These are phyloP conservation scores for Papilio machaon DNA, from an alignment of 1,140 invertebrate species.

Conservation along the genomic window DNA sequence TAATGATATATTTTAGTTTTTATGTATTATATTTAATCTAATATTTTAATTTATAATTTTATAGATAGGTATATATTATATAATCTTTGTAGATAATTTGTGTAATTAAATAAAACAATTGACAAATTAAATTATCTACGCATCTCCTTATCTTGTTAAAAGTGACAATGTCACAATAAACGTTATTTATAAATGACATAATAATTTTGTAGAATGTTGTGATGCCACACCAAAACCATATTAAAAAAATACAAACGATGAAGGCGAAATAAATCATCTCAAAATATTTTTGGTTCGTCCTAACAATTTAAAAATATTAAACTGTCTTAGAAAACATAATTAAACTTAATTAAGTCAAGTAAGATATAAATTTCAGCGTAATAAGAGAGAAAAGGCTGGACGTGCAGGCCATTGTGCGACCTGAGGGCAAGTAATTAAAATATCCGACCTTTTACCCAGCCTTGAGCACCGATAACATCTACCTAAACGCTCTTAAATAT, in stretches of 20 bases:
- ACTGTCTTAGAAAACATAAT: conserved; percentile 2
- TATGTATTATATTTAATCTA: too few species aligned
- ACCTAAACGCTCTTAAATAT: background rate
- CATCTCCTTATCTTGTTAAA: conserved; percentile 3
- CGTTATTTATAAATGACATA: background rate
- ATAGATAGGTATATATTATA: background rate
- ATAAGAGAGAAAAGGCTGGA: background rate
- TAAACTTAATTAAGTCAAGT: conserved; percentile 17
- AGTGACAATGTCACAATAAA: conserved; percentile 32
- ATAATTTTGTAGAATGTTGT: too few species aligned
- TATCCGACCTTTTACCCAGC: background rate
- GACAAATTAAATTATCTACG: background rate
- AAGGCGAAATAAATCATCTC: too few species aligned
- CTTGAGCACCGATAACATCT: background rate
- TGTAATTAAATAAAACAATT: background rate
- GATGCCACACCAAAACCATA: too few species aligned
- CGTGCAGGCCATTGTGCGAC: background rate
- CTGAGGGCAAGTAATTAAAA: conserved; percentile 14
- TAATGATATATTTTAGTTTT: too few species aligned
- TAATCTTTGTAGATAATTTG: background rate
- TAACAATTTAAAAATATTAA: background rate
- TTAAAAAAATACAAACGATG: too few species aligned
- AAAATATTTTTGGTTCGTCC: too few species aligned
- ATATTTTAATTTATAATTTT: too few species aligned
- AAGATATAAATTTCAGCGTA: background rate